Base-by-base conservation (phyloP, 2,797 vertebrate species). In the Yasuhikotakia modesta region DNA sequence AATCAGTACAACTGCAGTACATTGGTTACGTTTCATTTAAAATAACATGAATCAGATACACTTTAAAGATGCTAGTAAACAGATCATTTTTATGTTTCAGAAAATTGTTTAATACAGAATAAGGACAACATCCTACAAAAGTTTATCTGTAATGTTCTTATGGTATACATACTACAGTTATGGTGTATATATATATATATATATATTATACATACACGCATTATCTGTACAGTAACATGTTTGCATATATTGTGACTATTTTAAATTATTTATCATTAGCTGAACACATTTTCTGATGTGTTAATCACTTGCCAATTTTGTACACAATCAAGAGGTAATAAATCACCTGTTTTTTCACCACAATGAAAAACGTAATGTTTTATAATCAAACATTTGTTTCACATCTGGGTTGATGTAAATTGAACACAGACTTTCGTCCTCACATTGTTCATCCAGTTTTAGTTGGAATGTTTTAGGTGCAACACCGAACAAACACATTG, bases 301-400 rank as follows among this genome's bases (percentile, higher is more conserved):
- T 73, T 73, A 21, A 69, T 77, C 60, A 82, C 61, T 69, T 66
- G 8, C 61, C 46, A 27, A 55, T 83, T 81, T 82, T 82, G 55
- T 83, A 79, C 64, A 82, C 73, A 79, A 78, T 81, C 64, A 71
- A 78, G 69, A 80, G 13, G 32, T 61, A 60, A 70, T 74, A 76
- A 73, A 70, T 48, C 14, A 46, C 77, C 4, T 1, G 22, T 63
- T 1, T 63, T 69, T 73, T 60, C 2, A n/a, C n/a, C n/a, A n/a
- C n/a, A 58, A 2, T 24, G 57, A 16, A 67, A 43, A 30, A 21
- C 45, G 0, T 32, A 35, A 63, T 64, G 57, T 14, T 52, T 50
- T 13, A 19, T 35, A 14, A 19, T 30, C 5, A 65, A 27, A 64
- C 30, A 57, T 1, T 27, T 50, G 53, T 46, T 64, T 53, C n/a